Evolutionary conservation across 1,140 invertebrate species (phyloP), one percentile per base, ranked within the genome.

Genomic region (Tigriopus japonicus): DNA sequence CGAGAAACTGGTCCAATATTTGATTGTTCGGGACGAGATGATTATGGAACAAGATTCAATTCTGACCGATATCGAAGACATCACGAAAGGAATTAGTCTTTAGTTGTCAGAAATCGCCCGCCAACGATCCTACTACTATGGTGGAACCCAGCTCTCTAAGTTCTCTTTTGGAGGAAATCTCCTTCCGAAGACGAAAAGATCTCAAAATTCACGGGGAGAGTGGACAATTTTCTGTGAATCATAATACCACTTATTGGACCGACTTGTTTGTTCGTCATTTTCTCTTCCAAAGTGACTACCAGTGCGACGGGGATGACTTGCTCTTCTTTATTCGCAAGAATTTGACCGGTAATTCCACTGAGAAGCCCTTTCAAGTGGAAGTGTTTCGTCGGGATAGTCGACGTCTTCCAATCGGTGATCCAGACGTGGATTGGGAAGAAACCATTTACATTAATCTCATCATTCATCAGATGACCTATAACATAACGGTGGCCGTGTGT

Each of bases 371-470:
- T 49, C 15, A 17, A 49, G 15, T 49, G n/a, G 45, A 54, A 24
- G 52, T 54, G 14, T 96, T 92, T 76, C 81, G 94, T 59, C 88
- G 93, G 73, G 90, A 96, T 73, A 95, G 91, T 67, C 86, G 89
- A 70, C 95, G 95, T 71, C 74, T 96, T 66, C 94, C 94, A 35
- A 86, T 90, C 65, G 87, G 88, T 56, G 92, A 97, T 76, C 85
- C 85, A 21, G 86, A 90, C 68, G 86, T 97, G 66, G 92, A 97
- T 75, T 98, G 94, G 94, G 91, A 98, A 74, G 94, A 98, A 77
- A 98, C 94, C 52, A 91, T 98, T 62, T 98, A 97, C 76, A 77
- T 98, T 52, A 98, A 99, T 76, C 77, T 98, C 65, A 91, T 98
- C 64, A 84, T 98, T 68, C 94, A 98, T 76, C 91, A 97, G 75